Evolutionary conservation across 2,797 vertebrate species (phyloP).

Genomic region (Leucoraja ocellata): DNA sequence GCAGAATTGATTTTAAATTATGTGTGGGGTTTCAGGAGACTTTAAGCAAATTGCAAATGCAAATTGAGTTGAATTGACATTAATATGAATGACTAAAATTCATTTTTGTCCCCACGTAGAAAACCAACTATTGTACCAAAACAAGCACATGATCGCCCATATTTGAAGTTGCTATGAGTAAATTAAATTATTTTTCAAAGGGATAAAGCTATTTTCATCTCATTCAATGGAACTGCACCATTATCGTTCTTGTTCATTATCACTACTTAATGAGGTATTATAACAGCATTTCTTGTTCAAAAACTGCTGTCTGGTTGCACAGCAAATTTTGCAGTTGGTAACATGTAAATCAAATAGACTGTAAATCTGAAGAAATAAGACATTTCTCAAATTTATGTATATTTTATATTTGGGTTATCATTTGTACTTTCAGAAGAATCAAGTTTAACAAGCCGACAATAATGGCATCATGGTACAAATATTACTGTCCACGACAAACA

Average conservation of each 20-base stretch:
- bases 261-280: no score
- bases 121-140: not conserved
- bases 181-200: not conserved
- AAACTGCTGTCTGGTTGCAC: no score
- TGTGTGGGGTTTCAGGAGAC: not conserved
- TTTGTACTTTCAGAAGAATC: not conserved
- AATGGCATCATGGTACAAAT: not conserved
- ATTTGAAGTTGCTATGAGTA: not conserved
- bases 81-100: not conserved
- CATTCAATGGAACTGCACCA: not conserved
- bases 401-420: not conserved
- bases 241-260: no score
- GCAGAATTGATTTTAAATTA: not conserved
- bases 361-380: not conserved
- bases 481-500: not conserved
- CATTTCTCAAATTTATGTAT: not conserved
- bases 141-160: not conserved
- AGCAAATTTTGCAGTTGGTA: not conserved
- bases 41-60: not conserved
- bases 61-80: no score
- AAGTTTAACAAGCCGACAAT: not conserved
- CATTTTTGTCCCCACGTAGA: no score
- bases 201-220: not conserved
- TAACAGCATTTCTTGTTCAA: no score
- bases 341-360: not conserved